Percentiles rank a stretch among this genome's conserved stretches.
Evolutionary conservation across 2,888 invertebrate genomes (phyloP).

Genomic region (Drosophila mercatorum): DNA sequence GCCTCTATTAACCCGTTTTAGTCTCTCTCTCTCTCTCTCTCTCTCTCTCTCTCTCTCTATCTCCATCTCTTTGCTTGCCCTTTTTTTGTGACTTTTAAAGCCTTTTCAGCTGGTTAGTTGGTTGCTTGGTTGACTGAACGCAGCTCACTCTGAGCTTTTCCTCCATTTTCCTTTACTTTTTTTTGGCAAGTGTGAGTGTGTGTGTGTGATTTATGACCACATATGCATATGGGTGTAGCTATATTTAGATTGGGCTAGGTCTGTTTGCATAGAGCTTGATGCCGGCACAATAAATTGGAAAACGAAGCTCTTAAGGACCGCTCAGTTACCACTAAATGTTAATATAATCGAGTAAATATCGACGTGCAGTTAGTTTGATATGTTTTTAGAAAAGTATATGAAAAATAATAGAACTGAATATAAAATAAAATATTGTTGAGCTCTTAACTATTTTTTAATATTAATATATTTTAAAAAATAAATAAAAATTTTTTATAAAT

Average conservation of each 20-base stretch:
- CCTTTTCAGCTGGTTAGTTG: conserved; percentile 58
- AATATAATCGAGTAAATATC: not conserved
- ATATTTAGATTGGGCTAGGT: conserved; percentile 56
- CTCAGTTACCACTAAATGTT: not conserved
- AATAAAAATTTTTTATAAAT: too few relatives aligned
- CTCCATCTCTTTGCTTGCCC: conserved; percentile 10
- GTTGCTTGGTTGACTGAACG: conserved; percentile 53
- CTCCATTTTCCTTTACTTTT: conserved; percentile 2
- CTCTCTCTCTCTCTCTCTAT: not conserved
- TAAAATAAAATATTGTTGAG: too few relatives aligned
- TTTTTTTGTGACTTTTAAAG: conserved; percentile 65
- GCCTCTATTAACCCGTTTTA: conserved; percentile 73
- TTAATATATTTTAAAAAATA: too few relatives aligned
- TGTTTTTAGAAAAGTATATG: not conserved
- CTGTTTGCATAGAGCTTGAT: conserved; percentile 40
- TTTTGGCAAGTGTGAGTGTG: conserved; percentile 10
- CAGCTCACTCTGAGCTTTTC: conserved; percentile 34
- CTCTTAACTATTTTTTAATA: too few relatives aligned
- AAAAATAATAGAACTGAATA: too few relatives aligned
- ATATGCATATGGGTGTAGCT: conserved; percentile 27
- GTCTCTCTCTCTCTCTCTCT: conserved; percentile 25
- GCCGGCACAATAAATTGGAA: conserved; percentile 42
- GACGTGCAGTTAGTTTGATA: not conserved
- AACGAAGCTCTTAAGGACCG: conserved; percentile 28
- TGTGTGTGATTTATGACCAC: conserved; percentile 60